Conservation (phyloP, 53 echinoderm and acorn worm genomes). For the Holothuria scabra region DNA sequence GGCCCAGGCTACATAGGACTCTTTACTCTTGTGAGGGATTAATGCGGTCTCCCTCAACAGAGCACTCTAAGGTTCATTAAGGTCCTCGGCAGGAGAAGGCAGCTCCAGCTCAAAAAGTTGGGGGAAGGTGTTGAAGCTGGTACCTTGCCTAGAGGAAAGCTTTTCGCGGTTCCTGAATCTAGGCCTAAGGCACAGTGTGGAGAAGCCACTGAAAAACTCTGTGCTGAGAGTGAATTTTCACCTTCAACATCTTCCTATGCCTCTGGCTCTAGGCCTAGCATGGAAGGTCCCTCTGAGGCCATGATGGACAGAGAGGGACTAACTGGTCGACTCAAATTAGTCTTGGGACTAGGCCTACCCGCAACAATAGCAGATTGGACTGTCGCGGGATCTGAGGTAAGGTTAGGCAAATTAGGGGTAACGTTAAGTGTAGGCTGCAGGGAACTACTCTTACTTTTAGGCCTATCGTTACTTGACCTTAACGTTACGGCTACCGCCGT, state of each 20-base stretch:
- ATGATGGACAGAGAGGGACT: not conserved
- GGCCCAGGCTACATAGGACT: not conserved
- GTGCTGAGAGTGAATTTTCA: not conserved
- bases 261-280: slow-evolving; percentile 23
- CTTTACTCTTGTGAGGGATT: slow-evolving; percentile 1
- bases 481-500: not conserved
- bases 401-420: too few species aligned
- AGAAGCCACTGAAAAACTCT: not conserved
- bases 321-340: not conserved
- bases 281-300: slow-evolving; percentile 2
- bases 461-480: not conserved
- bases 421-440: too few species aligned
- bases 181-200: not conserved
- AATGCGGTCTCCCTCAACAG: not conserved
- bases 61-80: not conserved
- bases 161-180: not conserved
- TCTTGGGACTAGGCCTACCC: not conserved
- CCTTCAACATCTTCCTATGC: not conserved
- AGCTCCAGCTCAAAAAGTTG: not conserved
- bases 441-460: not conserved
- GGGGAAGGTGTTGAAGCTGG: not conserved
- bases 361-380: not conserved
- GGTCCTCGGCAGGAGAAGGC: not conserved
- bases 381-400: not conserved
- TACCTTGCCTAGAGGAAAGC: too few species aligned